Percentiles rank a stretch among this genome's conserved stretches.
Evolutionary conservation across 2,113 vertebrate species (phyloP).

Genomic region (Phrynocephalus versicolor): DNA sequence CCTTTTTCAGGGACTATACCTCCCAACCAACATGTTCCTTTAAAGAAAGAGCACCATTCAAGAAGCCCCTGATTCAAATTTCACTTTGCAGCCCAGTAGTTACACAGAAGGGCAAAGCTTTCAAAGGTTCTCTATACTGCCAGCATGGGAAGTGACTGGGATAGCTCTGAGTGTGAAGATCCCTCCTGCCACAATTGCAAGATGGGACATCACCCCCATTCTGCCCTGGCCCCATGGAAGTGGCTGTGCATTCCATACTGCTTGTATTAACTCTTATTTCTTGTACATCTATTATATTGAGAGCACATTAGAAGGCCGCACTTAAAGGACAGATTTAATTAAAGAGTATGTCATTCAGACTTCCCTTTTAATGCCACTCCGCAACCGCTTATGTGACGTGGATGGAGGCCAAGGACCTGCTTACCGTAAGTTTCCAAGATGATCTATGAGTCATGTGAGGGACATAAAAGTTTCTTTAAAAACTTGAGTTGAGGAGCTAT

Average conservation of each 20-base stretch:
- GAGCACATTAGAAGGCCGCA: background rate
- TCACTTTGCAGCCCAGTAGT: background rate
- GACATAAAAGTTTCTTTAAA: background rate
- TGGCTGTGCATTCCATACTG: background rate
- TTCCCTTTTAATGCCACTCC: background rate
- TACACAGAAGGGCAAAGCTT: too few relatives aligned
- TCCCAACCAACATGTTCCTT: too few relatives aligned
- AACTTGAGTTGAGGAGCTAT: background rate
- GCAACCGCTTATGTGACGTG: background rate
- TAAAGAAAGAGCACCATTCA: background rate
- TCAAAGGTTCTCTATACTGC: too few relatives aligned
- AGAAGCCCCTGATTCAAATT: background rate
- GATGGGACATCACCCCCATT: too few relatives aligned
- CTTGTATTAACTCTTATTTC: background rate
- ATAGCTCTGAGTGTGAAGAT: too few relatives aligned
- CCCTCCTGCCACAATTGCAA: too few relatives aligned
- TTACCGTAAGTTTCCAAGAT: background rate
- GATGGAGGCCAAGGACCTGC: background rate
- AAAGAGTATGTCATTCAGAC: background rate
- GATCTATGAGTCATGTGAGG: background rate
- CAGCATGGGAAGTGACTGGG: too few relatives aligned
- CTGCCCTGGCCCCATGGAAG: background rate
- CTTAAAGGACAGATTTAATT: background rate
- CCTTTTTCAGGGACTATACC: too few relatives aligned
- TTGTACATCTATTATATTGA: fast-evolving